Evolutionary conservation across 2,888 invertebrate species (phyloP), one percentile per base, ranked within the genome.

Genomic region (Mechanitis messenoides): DNA sequence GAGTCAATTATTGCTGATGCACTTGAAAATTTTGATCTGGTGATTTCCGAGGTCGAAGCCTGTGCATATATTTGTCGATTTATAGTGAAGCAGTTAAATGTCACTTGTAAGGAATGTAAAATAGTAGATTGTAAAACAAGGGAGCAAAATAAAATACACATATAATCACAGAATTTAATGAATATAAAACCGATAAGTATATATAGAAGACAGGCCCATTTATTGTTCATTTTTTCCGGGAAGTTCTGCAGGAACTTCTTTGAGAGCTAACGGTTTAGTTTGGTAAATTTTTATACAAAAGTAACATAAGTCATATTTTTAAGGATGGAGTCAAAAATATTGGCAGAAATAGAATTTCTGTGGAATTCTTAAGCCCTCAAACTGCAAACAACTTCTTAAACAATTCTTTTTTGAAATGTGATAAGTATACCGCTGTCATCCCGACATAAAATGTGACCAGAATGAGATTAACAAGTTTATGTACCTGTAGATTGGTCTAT

Each of bases 241-340:
- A 20, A 9, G 55, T 7, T 53, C 53, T 9, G 54, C 57, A n/a
- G 67, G 61, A 12, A 45, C 55, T 33, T 33, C 59, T 9, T 45
- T 63, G 3, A 33, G 58, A 0, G 59, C 56, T 1, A 55, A n/a
- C n/a, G n/a, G n/a, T 67, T 5, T 59, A 64, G 20, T 65, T 63
- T 50, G 63, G 63, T 2, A 53, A 59, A 45, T 59, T 62, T 56
- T n/a, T 65, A 3, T 31, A 46, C 12, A 57, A 55, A 20, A 50
- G 62, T 12, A 65, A 64, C 12, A 46, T 67, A 11, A 28, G 4
- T 38, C 7, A 47, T 3, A 60, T 68, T 6, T n/a, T n/a, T 3
- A 63, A 53, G 1, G 64, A 63, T 20, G 65, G 62, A 9, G 63
- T 64, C 1, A 67, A 66, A 58, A 55, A 50, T 31, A 56, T 58